Percentiles rank a stretch among this genome's conserved stretches.
Evolutionary conservation across 2,797 vertebrate genomes (phyloP).

Genomic region (Microctenopoma lineatum): DNA sequence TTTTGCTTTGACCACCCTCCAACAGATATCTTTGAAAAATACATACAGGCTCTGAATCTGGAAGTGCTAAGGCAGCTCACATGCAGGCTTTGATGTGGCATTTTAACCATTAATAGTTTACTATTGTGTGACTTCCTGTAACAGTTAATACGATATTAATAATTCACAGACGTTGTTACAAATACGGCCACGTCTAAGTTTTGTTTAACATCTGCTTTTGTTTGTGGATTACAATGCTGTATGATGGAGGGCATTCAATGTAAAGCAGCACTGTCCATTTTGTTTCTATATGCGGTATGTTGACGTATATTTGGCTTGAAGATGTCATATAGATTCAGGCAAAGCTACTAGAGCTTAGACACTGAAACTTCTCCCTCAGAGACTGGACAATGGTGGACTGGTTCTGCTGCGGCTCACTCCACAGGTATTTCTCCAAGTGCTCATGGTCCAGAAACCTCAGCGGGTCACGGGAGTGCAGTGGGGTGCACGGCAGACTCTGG

Average conservation of each 20-base stretch:
- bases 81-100: slow-evolving; percentile 54
- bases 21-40: slow-evolving; percentile 26
- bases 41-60: slow-evolving; percentile 30
- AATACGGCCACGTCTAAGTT: slow-evolving; percentile 27
- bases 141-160: slow-evolving; percentile 30
- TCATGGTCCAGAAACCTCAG: slow-evolving; percentile 80
- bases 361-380: slow-evolving; percentile 96
- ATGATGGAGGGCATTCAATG: slow-evolving; percentile 31
- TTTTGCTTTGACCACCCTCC: slow-evolving; percentile 16
- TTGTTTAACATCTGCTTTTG: slow-evolving; percentile 30
- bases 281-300: slow-evolving; percentile 41
- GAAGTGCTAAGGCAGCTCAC: slow-evolving; percentile 64
- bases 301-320: slow-evolving; percentile 56
- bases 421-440: slow-evolving; percentile 92
- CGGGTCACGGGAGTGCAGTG: slow-evolving; percentile 74
- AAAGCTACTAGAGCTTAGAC: slow-evolving; percentile 98
- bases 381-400: slow-evolving; percentile 96
- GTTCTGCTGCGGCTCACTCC: slow-evolving; percentile 89
- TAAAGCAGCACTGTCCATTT: slow-evolving; percentile 61
- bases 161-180: slow-evolving; percentile 33
- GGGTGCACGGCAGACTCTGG: slow-evolving; percentile 79
- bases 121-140: slow-evolving; percentile 46
- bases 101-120: slow-evolving; percentile 29
- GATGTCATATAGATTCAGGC: slow-evolving; percentile 77
- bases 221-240: slow-evolving; percentile 28